Evolutionary conservation across 2,797 vertebrate species (phyloP), one percentile per base, ranked within the genome.

Genomic region (Crenuchus spilurus): DNA sequence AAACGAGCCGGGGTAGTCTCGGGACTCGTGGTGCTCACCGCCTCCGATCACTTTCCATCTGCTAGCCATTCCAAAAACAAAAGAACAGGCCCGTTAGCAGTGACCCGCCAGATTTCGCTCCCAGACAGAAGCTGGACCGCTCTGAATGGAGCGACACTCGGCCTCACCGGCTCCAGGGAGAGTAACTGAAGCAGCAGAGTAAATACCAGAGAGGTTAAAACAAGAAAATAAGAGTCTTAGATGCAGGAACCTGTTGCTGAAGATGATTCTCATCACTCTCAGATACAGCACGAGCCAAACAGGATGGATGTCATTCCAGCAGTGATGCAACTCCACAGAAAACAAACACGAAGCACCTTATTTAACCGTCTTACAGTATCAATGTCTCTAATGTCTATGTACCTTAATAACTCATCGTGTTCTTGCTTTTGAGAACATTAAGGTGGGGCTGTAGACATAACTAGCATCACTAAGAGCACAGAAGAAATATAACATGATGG

Each of bases 1-100:
- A 74, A 82, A 66, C 60, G 44, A 79, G 66, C 77, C 41, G 67
- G 72, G 74, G 80, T 74, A 77, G 77, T 79, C 77, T 79, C n/a
- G 77, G 67, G 77, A 75, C 77, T 82, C 54, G 31, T 71, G 74
- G 66, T 72, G 80, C 70, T 77, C 44, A 74, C 74, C 58, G 31
- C 74, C 73, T 72, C 63, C 22, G 68, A 82, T 77, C 76, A 79
- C 73, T 70, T 82, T 82, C 72, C 77, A 79, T 77, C 74, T 69
- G 75, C 67, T 57, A 14, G 8, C 24, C 70, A 42, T 74, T 49
- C 64, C 52, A 77, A 79, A 82, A 51, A 79, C 80, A 79, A 76
- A 75, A 70, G 74, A 79, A 57, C 58, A 8, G 51, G 65, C 61
- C 57, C 55, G 73, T 73, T 69, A 70, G 64, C 35, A 61, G 26